Evolutionary conservation across 2,113 vertebrate species (phyloP), one percentile per base, ranked within the genome.

Genomic region (Felis catus): DNA sequence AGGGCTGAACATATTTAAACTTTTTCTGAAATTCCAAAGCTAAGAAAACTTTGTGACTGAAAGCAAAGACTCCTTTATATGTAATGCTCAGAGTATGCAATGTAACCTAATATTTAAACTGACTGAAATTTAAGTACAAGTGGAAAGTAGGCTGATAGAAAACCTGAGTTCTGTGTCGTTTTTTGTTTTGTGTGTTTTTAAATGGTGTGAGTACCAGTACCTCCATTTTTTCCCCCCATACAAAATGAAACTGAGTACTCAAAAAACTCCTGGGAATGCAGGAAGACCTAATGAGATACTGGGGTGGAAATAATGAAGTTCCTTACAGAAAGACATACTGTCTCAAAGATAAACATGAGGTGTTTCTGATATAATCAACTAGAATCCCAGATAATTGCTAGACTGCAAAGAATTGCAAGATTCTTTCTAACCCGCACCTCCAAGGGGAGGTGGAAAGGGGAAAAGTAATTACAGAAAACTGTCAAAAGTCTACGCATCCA

Each of bases 121-220:
- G 68, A 94, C 7, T 85, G 18, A 74, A 85, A 97, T 36, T 73
- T 91, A 73, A 87, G 86, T 71, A 58, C 16, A 93, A 87, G 15
- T 74, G 11, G n/a, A 93, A 97, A 94, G 71, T 16, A 68, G 41
- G n/a, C 8, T 80, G 39, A 86, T 11, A 66, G 18, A 89, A 61
- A 96, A 83, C 4, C n/a, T 19, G 39, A 89, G 45, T 76, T 39
- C n/a, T 80, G 36, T 65, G 16, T 65, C 27, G 55, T 65, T 65
- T 29, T 31, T 65, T 86, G 27, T 61, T 45, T 76, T 45, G 39
- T 27, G 27, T 78, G 15, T 51, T 78, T 93, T 65, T 58, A 88
- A 91, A 95, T 89, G 53, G 29, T 51, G 89, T 85, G 58, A 68
- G 63, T 15, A 86, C 31, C 3, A 81, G 29, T 65, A 83, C 21